Conservation (phyloP, 2,797 vertebrate genomes). For the Falco concolor region DNA sequence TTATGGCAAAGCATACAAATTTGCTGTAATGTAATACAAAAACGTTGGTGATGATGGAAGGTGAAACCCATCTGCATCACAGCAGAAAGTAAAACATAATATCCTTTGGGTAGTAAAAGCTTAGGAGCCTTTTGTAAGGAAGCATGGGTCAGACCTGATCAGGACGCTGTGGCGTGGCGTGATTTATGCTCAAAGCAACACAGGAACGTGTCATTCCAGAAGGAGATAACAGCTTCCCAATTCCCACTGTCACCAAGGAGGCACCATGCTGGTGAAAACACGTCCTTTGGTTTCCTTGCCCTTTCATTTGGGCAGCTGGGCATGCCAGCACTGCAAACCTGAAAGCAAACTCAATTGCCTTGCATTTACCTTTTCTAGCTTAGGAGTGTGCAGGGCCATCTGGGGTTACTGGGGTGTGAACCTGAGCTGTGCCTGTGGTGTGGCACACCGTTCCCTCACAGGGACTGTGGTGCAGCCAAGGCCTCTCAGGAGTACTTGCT, state of each 20-base stretch:
- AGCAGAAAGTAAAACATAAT: neutral
- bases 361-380: neutral
- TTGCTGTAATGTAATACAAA: neutral
- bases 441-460: neutral
- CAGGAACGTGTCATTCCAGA: neutral
- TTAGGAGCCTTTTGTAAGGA: neutral
- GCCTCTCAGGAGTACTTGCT: neutral
- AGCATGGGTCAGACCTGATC: neutral
- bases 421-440: neutral
- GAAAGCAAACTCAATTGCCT: neutral
- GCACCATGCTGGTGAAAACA: neutral
- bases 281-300: neutral
- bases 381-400: neutral
- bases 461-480: neutral
- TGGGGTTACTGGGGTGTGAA: neutral
- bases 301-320: neutral
- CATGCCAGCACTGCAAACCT: neutral
- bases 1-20: neutral
- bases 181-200: neutral
- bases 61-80: neutral
- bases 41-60: neutral
- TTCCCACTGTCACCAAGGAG: neutral
- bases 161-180: neutral
- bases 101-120: neutral
- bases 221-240: neutral